Evolutionary conservation across 2,888 invertebrate genomes (phyloP), one percentile per base, ranked within the genome.

Genomic region (Empis stercorea): DNA sequence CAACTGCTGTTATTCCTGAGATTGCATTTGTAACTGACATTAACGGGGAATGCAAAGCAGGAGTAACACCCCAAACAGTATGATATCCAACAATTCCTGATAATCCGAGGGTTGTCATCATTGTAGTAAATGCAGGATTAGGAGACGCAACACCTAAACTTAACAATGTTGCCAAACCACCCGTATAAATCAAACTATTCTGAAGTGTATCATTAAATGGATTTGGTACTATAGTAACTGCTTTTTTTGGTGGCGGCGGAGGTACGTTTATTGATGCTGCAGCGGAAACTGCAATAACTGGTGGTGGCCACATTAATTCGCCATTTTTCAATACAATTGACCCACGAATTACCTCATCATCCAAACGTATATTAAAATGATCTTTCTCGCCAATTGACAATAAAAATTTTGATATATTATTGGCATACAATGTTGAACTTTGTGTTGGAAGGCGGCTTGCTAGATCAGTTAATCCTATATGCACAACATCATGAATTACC

Each of bases 21-120:
- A 92, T 86, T 51, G 92, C 91, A 67, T 92, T 92, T 6, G 91
- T 92, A 32, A 92, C 91, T 1, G 88, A 88, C 91, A 92, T 92
- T 23, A 92, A 76, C 0, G 91, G 92, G 1, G 88, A 88, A 71
- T 92, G 91, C 17, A 92, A 76, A 30, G 91, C 88, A 10, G 91
- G 91, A 14, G 87, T 87, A 15, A 92, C 91, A 44, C 87, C 88
- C 91, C 91, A 92, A 30, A 55, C 55, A 1, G 57, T 58, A 20
- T 58, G 56, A 47, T 57, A 57, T 34, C 80, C 80, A 13, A 81
- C 82, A 58, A 83, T 78, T 63, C 87, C 86, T 54, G 88, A 78
- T 52, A 92, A 68, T 30, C 87, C 84, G 55, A 92, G 79, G 0
- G 87, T 88, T 0, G 89, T 87, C 37, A 87, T 78, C 88, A 91